phyloP scores from a whole-genome alignment of 2,797 vertebrate species.

The Martes flavigula region DNA sequence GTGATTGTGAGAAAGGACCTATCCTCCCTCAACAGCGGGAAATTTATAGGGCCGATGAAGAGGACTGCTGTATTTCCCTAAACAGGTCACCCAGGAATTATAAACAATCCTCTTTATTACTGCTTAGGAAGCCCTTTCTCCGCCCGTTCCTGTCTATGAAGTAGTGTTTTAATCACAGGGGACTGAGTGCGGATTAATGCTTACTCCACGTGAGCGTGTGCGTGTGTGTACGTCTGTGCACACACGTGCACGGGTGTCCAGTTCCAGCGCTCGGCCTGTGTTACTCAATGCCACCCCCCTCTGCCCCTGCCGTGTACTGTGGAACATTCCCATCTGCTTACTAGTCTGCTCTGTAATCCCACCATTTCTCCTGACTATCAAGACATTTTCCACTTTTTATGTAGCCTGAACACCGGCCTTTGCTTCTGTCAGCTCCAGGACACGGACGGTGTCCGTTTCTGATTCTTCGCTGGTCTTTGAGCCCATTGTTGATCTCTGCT shows the following conservation, averaged over 20 bases:
- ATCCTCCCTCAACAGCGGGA: slow-evolving; percentile 65
- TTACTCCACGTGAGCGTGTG: slow-evolving; percentile 54
- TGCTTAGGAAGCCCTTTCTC: slow-evolving; percentile 79
- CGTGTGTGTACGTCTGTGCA: neutral
- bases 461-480: slow-evolving; percentile 18
- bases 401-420: slow-evolving; percentile 63
- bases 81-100: slow-evolving; percentile 83
- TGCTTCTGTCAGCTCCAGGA: slow-evolving; percentile 27
- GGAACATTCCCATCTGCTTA: slow-evolving; percentile 70
- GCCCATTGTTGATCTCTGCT: neutral
- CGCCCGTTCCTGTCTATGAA: slow-evolving; percentile 75
- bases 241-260: neutral
- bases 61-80: slow-evolving; percentile 74
- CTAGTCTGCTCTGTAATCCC: slow-evolving; percentile 53
- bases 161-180: slow-evolving; percentile 81
- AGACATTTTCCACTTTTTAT: slow-evolving; percentile 63
- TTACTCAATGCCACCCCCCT: slow-evolving; percentile 57
- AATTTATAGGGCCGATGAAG: slow-evolving; percentile 78
- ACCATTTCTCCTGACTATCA: slow-evolving; percentile 40
- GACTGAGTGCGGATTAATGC: slow-evolving; percentile 78
- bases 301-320: neutral
- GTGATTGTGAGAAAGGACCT: slow-evolving; percentile 74
- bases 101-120: slow-evolving; percentile 80
- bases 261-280: slow-evolving; percentile 43
- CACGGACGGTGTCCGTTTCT: slow-evolving; percentile 41